These are phyloP conservation scores for Leptodactylus fallax DNA, from an alignment of 2,797 vertebrate species.

Conservation along the genomic window DNA sequence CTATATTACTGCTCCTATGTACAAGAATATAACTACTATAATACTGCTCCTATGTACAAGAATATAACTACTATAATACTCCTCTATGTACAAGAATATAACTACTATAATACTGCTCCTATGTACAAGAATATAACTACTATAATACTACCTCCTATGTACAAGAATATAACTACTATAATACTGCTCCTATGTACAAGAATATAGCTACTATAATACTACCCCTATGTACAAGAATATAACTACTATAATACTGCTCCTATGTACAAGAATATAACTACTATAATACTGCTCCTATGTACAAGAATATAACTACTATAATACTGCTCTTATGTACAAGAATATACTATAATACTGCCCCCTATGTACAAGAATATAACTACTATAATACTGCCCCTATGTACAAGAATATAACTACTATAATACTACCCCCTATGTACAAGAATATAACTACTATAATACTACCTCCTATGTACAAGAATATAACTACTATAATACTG, in stretches of 20 bases:
- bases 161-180: slow-evolving; percentile 15
- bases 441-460: background rate
- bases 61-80: slow-evolving; percentile 21
- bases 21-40: background rate
- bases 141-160: background rate
- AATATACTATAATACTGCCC: too few relatives aligned
- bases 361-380: too few relatives aligned
- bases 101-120: slow-evolving; percentile 9
- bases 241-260: slow-evolving; percentile 9
- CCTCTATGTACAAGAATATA: background rate
- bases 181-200: background rate
- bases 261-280: slow-evolving; percentile 3
- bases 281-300: background rate
- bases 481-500: background rate
- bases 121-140: background rate
- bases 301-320: background rate
- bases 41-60: background rate
- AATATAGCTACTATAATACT: slow-evolving; percentile 15
- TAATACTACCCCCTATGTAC: too few relatives aligned
- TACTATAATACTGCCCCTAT: too few relatives aligned
- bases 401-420: too few relatives aligned
- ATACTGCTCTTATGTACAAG: too few relatives aligned
- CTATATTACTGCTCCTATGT: background rate
- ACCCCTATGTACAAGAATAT: background rate
- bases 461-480: background rate